phyloP scores from a whole-genome alignment of 2,888 invertebrate genomes.

The Prosopocoilus inquinatus region DNA sequence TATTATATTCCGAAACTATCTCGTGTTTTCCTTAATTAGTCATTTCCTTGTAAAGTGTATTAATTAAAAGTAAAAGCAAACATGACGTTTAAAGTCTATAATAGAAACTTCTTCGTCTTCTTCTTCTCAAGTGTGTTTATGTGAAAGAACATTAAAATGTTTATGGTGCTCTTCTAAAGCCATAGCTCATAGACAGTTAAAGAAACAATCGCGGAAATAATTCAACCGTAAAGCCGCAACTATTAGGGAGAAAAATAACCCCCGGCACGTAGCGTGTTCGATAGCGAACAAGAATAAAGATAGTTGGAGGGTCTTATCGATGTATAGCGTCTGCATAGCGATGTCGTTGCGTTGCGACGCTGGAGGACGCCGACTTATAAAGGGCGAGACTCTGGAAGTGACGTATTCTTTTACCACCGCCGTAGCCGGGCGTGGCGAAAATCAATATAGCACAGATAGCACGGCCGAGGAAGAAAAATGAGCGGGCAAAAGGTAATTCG shows the following conservation, averaged over 20 bases:
- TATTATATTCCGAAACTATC: no score
- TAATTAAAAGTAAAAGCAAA: no score
- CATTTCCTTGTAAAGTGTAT: no score
- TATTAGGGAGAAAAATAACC: slow-evolving; percentile 5
- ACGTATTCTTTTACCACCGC: slow-evolving; percentile 38
- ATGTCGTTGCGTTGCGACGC: slow-evolving; percentile 27
- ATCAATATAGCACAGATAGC: slow-evolving; percentile 42
- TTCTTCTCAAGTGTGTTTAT: no score
- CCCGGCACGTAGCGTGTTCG: slow-evolving; percentile 24
- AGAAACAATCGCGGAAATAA: neutral
- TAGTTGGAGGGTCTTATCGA: slow-evolving; percentile 23
- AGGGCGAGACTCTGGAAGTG: slow-evolving; percentile 35
- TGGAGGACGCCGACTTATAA: slow-evolving; percentile 8
- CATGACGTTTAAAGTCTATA: no score
- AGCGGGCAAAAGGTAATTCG: slow-evolving; percentile 26
- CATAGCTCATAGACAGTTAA: neutral
- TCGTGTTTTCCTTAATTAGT: no score
- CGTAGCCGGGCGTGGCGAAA: slow-evolving; percentile 41
- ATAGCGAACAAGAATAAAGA: slow-evolving; percentile 7
- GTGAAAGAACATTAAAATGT: no score
- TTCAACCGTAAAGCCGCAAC: neutral
- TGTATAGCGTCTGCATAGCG: slow-evolving; percentile 23
- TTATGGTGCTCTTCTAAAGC: neutral
- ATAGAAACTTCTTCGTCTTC: no score
- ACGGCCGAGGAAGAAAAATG: slow-evolving; percentile 37